A percentile compares a stretch with the other conserved stretches of the same genome.
phyloP scores from a whole-genome alignment of 2,888 invertebrate genomes.

The Asteroscopus sphinx region DNA sequence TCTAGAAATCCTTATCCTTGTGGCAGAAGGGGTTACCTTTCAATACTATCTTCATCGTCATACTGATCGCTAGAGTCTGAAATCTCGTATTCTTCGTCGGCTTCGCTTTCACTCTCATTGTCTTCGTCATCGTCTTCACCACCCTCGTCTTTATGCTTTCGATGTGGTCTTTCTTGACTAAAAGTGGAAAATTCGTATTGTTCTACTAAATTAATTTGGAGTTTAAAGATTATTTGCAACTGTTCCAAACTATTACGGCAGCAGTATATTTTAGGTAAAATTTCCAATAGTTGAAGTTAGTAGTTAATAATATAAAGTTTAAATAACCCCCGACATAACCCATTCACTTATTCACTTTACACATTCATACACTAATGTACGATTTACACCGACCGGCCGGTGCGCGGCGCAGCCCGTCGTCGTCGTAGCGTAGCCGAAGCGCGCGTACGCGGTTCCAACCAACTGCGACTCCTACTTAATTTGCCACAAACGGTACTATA shows the following conservation, averaged over 20 bases:
- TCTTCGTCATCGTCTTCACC: slow-evolving; percentile 57
- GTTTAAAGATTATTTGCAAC: neutral
- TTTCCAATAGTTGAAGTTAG: neutral
- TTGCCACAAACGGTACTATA: too few species aligned
- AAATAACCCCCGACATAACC: too few species aligned
- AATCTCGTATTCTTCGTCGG: slow-evolving; percentile 69
- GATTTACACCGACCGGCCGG: too few species aligned
- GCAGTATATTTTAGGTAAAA: neutral
- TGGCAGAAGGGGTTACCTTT: slow-evolving; percentile 63
- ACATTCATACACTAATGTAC: too few species aligned
- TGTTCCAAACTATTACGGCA: neutral
- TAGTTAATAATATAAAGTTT: too few species aligned
- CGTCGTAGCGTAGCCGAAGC: too few species aligned
- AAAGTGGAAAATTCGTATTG: slow-evolving; percentile 10
- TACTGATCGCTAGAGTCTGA: slow-evolving; percentile 67
- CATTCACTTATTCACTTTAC: too few species aligned
- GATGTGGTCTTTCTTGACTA: slow-evolving; percentile 59
- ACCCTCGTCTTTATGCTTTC: slow-evolving; percentile 54
- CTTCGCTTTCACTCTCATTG: slow-evolving; percentile 61
- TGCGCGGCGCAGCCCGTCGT: too few species aligned
- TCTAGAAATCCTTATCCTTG: neutral
- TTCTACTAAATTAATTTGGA: neutral
- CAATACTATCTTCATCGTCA: slow-evolving; percentile 68
- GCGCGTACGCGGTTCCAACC: too few species aligned
- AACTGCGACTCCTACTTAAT: too few species aligned